phyloP scores from a whole-genome alignment of 2,888 invertebrate genomes.

The Drosophila merina region DNA sequence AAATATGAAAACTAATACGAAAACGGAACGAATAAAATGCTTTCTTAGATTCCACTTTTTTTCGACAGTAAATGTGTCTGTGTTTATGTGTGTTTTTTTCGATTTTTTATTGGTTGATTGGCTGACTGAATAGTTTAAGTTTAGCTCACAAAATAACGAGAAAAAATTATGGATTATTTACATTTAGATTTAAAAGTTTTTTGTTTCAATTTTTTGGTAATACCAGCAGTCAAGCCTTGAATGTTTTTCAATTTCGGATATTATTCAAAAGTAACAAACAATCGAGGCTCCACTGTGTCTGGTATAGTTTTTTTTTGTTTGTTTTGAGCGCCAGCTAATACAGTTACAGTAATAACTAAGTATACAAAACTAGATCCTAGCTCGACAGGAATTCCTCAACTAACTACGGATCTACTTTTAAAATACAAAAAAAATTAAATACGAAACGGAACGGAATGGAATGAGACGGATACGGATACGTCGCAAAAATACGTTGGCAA shows the following conservation, averaged over 20 bases:
- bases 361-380: constrained; percentile 21
- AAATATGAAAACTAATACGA: constrained; percentile 46
- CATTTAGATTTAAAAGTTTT: constrained; percentile 4
- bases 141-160: constrained; percentile 10
- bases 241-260: neutral
- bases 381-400: constrained; percentile 10
- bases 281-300: neutral
- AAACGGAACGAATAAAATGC: constrained; percentile 58
- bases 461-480: constrained; percentile 31
- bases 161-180: constrained; percentile 28
- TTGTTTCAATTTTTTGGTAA: neutral
- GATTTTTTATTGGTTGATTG: constrained; percentile 3
- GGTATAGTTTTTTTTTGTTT: neutral
- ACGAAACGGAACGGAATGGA: constrained; percentile 23
- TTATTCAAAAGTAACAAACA: neutral
- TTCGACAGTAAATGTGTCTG: constrained; percentile 14
- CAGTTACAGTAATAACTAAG: constrained; percentile 29
- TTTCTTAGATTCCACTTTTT: constrained; percentile 32
- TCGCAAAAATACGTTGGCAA: constrained; percentile 11
- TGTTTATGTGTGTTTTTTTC: constrained; percentile 17
- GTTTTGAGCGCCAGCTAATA: constrained; percentile 34
- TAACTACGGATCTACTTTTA: constrained; percentile 35
- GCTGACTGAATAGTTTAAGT: constrained; percentile 19
- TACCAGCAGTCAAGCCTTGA: neutral
- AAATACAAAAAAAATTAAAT: constrained; percentile 13